These are phyloP conservation scores for Trichonephila inaurata DNA, from an alignment of 1,140 invertebrate genomes.

Conservation along the genomic window DNA sequence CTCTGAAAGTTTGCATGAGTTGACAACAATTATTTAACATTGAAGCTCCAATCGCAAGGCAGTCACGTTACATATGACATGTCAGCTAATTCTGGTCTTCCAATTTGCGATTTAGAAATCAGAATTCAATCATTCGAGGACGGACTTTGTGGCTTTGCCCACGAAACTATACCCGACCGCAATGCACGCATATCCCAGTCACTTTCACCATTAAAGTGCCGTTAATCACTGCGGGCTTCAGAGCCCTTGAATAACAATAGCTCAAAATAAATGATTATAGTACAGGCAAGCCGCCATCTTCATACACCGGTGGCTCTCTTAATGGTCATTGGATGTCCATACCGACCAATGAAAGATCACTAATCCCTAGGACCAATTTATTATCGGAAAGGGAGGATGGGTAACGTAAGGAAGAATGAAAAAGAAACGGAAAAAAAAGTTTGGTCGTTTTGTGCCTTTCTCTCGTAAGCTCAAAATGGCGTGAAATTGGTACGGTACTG, in stretches of 20 bases:
- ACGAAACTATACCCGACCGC: not conserved
- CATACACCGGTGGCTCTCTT: slow-evolving; percentile 38
- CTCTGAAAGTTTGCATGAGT: no score
- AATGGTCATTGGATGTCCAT: slow-evolving; percentile 58
- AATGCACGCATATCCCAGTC: not conserved
- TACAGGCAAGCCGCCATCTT: slow-evolving; percentile 28
- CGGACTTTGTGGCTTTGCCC: not conserved
- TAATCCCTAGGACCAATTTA: slow-evolving; percentile 40
- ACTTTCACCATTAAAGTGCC: slow-evolving; percentile 40
- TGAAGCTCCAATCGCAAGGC: not conserved
- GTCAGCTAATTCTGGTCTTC: not conserved
- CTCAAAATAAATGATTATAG: slow-evolving; percentile 52
- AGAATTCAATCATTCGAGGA: slow-evolving; percentile 22
- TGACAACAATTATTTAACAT: no score
- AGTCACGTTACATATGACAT: not conserved
- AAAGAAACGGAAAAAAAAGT: not conserved
- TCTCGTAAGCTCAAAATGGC: slow-evolving; percentile 48
- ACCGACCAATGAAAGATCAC: slow-evolving; percentile 41
- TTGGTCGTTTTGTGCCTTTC: not conserved
- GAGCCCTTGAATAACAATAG: slow-evolving; percentile 70
- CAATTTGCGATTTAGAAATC: slow-evolving; percentile 6
- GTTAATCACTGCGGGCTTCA: slow-evolving; percentile 54
- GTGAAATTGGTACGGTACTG: slow-evolving; percentile 56
- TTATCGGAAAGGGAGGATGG: slow-evolving; percentile 40
- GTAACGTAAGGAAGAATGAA: not conserved